Conservation (phyloP, 1,140 invertebrate species). For the Heliconius nattereri region DNA sequence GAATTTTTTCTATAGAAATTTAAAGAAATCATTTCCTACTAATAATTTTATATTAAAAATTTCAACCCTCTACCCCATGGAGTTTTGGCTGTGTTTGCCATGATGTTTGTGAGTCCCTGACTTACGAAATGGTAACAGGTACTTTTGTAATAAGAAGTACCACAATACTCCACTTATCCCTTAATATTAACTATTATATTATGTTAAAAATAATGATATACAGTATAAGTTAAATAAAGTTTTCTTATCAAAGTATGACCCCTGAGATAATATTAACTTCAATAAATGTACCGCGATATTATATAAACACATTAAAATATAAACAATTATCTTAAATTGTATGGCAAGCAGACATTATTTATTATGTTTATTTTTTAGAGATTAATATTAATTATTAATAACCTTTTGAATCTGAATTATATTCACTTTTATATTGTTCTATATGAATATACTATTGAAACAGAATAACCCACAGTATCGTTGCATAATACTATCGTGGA, state of each 20-base stretch:
- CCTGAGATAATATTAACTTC: background rate
- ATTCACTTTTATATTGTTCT: background rate
- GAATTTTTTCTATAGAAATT: too few relatives aligned
- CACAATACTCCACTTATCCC: too few relatives aligned
- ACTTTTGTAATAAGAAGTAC: too few relatives aligned
- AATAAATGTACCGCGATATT: background rate
- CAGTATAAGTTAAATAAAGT: background rate
- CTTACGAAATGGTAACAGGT: too few relatives aligned
- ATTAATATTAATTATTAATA: too few relatives aligned
- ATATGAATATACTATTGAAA: background rate
- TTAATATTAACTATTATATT: too few relatives aligned
- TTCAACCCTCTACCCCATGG: too few relatives aligned
- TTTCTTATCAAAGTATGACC: background rate
- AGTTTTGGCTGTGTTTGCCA: too few relatives aligned
- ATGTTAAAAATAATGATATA: background rate
- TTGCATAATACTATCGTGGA: slow-evolving; percentile 39
- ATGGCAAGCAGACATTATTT: background rate
- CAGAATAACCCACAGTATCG: slow-evolving; percentile 32
- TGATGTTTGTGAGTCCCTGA: too few relatives aligned
- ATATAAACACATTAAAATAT: background rate
- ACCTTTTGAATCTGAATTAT: too few relatives aligned
- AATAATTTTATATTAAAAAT: too few relatives aligned
- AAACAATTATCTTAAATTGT: background rate
- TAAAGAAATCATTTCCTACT: too few relatives aligned
- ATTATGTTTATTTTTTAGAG: background rate